Evolutionary conservation across 2,888 invertebrate genomes (phyloP), one percentile per base, ranked within the genome.

Genomic region (Tricholauxania praeusta): DNA sequence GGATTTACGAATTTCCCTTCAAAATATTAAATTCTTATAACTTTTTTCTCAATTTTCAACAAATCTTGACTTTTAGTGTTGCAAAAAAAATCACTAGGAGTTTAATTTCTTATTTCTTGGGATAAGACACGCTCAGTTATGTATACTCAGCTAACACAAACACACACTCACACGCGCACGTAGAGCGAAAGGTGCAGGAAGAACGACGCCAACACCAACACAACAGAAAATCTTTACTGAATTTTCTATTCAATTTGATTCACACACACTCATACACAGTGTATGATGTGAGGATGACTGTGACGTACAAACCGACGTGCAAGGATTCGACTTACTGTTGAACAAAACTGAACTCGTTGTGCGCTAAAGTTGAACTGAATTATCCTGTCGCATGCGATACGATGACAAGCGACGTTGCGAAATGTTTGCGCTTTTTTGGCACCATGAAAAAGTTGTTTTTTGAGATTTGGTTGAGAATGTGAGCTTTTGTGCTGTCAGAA

Each of bases 341-440:
- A 22, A 28, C 49, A 15, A 73, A 82, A 84, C 85, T 82, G 82
- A 77, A 79, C 79, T 78, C 83, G 82, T 78, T 80, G 84, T 82
- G 81, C 81, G 83, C 78, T 79, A 76, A 76, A 78, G 79, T 77
- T 77, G 75, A 77, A 80, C 80, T 80, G 79, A 80, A 78, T 78
- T 65, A 55, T 47, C 49, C 68, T 59, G 68, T 28, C 68, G 49
- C 15, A 47, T 39, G 60, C 51, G 51, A 59, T 59, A 48, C 32
- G 48, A 14, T 39, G 62, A 39, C 22, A 15, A 70, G 52, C 53
- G 12, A 51, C 19, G 52, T 39, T 17, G 51, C 28, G 10, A 22
- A 32, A 55, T 28, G 48, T 17, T 57, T 32, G 15, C 67, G 39
- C 39, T 39, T 39, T 39, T 14, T 19, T 15, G 47, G 12, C 19